Conservation (phyloP, 2,113 vertebrate genomes). For the Brachyhypopomus gauderio region DNA sequence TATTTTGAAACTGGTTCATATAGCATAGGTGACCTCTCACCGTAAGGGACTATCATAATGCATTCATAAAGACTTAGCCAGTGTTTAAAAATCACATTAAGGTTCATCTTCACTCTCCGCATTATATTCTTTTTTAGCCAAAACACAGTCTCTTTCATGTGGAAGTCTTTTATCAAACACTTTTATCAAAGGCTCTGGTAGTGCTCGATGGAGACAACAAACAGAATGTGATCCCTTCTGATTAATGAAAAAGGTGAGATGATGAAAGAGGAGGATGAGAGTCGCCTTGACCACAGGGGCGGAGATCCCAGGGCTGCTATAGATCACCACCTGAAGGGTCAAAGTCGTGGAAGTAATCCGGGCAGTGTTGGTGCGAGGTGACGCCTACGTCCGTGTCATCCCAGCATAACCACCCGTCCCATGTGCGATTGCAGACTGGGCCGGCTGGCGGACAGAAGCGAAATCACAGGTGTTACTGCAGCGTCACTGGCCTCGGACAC, state of each 20-base stretch:
- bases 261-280: constrained; percentile 1
- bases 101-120: constrained; percentile 5
- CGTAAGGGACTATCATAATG: background rate
- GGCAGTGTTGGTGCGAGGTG: constrained; percentile 85
- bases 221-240: background rate
- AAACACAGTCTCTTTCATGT: background rate
- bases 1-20: background rate
- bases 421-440: constrained; percentile 87
- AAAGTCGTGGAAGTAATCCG: constrained; percentile 96
- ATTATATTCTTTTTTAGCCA: background rate
- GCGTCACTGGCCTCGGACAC: background rate
- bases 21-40: background rate
- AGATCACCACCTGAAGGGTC: constrained; percentile 86
- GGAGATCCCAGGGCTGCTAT: accelerated
- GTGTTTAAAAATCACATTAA: background rate
- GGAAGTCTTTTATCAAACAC: constrained; percentile 20
- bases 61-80: constrained; percentile 1
- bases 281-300: background rate
- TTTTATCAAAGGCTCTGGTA: background rate
- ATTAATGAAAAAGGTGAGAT: background rate
- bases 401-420: constrained; percentile 99
- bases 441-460: constrained; percentile 62
- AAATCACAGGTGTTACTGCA: background rate
- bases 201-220: background rate
- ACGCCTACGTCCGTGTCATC: constrained; percentile 82